Evolutionary conservation across 1,140 invertebrate species (phyloP), one percentile per base, ranked within the genome.

Genomic region (Arctopsyche grandis): DNA sequence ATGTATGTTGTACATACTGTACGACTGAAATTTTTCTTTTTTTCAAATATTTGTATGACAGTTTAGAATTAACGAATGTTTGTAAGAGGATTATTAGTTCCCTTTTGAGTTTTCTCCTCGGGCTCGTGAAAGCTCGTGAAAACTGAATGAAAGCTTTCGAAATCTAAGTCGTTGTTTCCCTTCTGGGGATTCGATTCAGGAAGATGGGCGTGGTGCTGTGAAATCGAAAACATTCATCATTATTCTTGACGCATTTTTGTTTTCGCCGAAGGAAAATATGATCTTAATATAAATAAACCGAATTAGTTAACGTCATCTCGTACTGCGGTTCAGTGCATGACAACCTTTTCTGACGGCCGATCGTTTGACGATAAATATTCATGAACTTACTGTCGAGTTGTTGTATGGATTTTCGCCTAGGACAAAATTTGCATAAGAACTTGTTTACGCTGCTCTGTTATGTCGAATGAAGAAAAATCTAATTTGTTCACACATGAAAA

Each of bases 281-380:
- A 52, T 52, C 48, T 52, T 4, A 52, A 52, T 52, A 52, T 52
- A 10, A 16, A 52, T 52, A 52, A 52, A 52, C 10, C 48, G 48
- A 52, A 52, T 52, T 52, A 52, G 48, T 14, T 52, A 14, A 5
- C 16, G 48, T 12, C 12, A n/a, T n/a, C 4, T 3, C 10, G 29
- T 38, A 7, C 48, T 10, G 1, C 48, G 48, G 1, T 52, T 52
- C 48, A 52, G 48, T 10, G 48, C 3, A 14, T 52, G 48, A 52
- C 48, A 52, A 52, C 48, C 48, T 52, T 52, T 52, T 52, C 16
- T 52, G 48, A 52, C 48, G n/a, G 24, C 10, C 21, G 63, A 29
- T 66, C 63, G 21, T 22, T 19, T 19, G 7, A 22, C 63, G 22
- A 66, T 66, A 66, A 66, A 66, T 66, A 66, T 66, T 66, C 63